These are phyloP conservation scores for Hycleus phaleratus DNA, from an alignment of 1,140 invertebrate genomes.

Conservation along the genomic window DNA sequence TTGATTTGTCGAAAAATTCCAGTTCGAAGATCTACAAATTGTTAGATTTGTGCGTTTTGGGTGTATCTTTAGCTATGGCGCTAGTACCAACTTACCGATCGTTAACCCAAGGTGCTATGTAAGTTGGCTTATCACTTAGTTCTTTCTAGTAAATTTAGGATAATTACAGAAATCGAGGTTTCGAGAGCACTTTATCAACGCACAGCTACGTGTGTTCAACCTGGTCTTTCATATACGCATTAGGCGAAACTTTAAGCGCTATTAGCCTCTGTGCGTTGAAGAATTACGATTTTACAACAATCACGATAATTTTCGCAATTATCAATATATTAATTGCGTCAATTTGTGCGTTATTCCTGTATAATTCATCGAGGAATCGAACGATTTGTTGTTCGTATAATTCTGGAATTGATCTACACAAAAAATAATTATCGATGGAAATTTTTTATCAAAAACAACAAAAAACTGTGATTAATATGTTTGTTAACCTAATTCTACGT, in stretches of 20 bases:
- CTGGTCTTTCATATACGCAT: constrained; percentile 2
- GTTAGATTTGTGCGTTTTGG: constrained; percentile 1
- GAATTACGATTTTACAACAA: not conserved
- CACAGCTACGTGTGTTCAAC: constrained; percentile 4
- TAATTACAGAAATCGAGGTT: not conserved
- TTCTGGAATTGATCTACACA: not conserved
- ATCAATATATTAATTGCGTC: not conserved
- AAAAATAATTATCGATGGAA: not conserved
- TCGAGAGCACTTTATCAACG: not conserved
- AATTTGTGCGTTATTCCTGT: not conserved
- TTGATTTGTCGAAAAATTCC: not conserved
- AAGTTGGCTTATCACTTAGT: not conserved
- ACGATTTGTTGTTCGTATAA: constrained; percentile 1
- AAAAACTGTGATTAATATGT: too few species aligned
- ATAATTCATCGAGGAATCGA: not conserved
- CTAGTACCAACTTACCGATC: constrained; percentile 1
- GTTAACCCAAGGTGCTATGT: constrained; percentile 1
- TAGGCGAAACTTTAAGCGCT: constrained; percentile 2
- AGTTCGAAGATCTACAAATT: not conserved
- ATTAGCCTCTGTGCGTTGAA: not conserved
- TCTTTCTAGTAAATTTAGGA: not conserved
- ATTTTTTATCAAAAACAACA: too few species aligned
- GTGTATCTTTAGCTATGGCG: constrained; percentile 1
- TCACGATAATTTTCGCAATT: not conserved
- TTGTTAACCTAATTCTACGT: too few species aligned